Percentiles rank a stretch among this genome's conserved stretches.
Evolutionary conservation across 2,888 invertebrate species (phyloP).

Genomic region (Caenorhabditis sulstoni): DNA sequence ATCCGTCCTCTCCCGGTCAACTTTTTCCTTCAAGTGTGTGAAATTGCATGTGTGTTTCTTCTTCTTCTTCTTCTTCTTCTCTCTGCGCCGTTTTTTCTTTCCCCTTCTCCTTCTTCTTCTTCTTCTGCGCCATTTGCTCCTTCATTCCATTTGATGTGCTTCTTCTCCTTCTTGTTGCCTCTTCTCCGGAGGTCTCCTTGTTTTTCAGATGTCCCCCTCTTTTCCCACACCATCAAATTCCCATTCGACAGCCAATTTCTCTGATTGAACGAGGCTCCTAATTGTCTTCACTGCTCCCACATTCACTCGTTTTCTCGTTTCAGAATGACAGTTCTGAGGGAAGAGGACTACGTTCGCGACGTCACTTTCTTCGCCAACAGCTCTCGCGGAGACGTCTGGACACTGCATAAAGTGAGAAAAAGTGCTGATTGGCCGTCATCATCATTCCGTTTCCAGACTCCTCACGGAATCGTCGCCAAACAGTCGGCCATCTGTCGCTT

Average conservation of each 20-base stretch:
- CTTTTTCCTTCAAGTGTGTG: constrained; percentile 35
- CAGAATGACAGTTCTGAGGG: constrained; percentile 37
- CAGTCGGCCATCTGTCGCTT: constrained; percentile 57
- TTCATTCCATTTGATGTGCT: constrained; percentile 58
- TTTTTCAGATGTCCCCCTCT: constrained; percentile 21
- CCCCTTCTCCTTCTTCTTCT: constrained; percentile 20
- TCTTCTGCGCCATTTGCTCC: constrained; percentile 56
- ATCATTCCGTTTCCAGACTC: constrained; percentile 51
- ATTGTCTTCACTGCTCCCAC: no score
- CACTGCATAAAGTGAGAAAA: constrained; percentile 35
- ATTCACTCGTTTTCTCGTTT: background rate
- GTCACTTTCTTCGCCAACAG: constrained; percentile 45
- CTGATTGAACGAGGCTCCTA: constrained; percentile 13
- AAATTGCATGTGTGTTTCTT: constrained; percentile 51
- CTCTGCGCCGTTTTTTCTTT: constrained; percentile 3
- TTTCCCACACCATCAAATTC: constrained; percentile 10
- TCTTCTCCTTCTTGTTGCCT: constrained; percentile 15
- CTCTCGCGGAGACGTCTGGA: constrained; percentile 50
- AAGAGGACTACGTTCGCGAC: constrained; percentile 41
- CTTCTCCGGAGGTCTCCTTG: constrained; percentile 15
- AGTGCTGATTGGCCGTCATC: background rate
- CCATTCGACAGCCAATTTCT: constrained; percentile 19
- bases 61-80: constrained; percentile 25
- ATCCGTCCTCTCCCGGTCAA: constrained; percentile 4
- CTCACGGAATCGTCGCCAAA: constrained; percentile 53